phyloP scores from a whole-genome alignment of 2,888 invertebrate species.

The Zeuzera pyrina region DNA sequence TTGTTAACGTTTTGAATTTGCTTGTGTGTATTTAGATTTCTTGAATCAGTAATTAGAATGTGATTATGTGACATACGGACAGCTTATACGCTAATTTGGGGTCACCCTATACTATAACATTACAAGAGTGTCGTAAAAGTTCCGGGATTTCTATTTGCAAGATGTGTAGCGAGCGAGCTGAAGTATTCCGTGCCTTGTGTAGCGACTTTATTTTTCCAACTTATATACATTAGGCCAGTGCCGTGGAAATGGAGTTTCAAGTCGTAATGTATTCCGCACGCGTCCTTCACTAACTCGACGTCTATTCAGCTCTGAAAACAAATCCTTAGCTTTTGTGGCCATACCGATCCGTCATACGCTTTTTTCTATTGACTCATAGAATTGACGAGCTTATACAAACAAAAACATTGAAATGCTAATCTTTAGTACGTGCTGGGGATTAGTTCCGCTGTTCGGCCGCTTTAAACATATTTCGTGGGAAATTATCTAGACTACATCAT shows the following conservation, averaged over 20 bases:
- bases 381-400: slow-evolving; percentile 61
- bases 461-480: slow-evolving; percentile 42
- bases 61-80: no score
- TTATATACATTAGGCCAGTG: slow-evolving; percentile 21
- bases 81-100: no score
- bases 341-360: slow-evolving; percentile 57
- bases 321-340: slow-evolving; percentile 56
- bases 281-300: slow-evolving; percentile 53
- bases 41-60: no score
- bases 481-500: no score
- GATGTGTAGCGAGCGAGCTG: slow-evolving; percentile 9
- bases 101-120: background rate
- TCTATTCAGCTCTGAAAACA: slow-evolving; percentile 66
- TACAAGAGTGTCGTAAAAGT: slow-evolving; percentile 15
- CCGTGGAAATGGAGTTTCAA: slow-evolving; percentile 28
- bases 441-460: slow-evolving; percentile 50
- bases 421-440: slow-evolving; percentile 57
- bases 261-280: slow-evolving; percentile 57
- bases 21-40: no score
- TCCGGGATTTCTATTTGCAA: slow-evolving; percentile 13
- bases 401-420: slow-evolving; percentile 68
- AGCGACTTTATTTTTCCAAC: slow-evolving; percentile 29
- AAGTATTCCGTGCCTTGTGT: slow-evolving; percentile 26
- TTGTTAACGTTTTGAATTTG: no score
- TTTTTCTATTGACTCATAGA: slow-evolving; percentile 60